Base-by-base conservation (phyloP, 2,797 vertebrate species). In the Gobionotothen gibberifrons region DNA sequence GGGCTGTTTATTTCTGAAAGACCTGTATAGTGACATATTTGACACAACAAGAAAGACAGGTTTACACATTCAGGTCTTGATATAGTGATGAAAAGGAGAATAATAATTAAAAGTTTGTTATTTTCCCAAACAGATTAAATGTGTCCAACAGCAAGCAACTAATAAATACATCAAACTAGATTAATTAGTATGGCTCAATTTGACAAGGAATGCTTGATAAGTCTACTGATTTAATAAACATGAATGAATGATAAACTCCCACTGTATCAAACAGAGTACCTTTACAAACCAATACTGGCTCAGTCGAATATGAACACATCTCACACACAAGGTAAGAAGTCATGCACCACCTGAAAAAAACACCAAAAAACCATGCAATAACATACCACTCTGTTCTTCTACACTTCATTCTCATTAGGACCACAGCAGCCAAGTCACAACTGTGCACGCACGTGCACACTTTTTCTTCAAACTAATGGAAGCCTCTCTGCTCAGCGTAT, bases 331-430 rank as follows among this genome's bases (percentile, higher is more conserved):
- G 10, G 29, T 0, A 54, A 29, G 17, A 1, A 19, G 13, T 21
- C 9, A 47, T 3, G 11, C 36, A 64, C 58, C 49, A 72, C 39
- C 49, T 9, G 22, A 47, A 16, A 19, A 59, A 6, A 29, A 40
- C 26, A 11, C n/a, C 39, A 19, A 21, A 40, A 69, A 60, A 76
- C 0, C 66, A 16, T 66, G 56, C 57, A 62, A 17, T 11, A 52
- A 72, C 79, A 26, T 85, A 79, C 87, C 76, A 0, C 2, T 44
- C 5, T 48, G 65, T 66, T 79, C 78, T n/a, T 63, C 54, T n/a
- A 19, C 13, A 17, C 5, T 72, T 67, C 86, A 90, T 87, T 29
- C 11, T 78, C 19, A 29, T 67, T 15, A 36, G 3, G 19, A 72
- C 4, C 46, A 44, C 40, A 3, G 49, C 26, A 53, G 69, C 56